Evolutionary conservation across 2,888 invertebrate species (phyloP).

Genomic region (Drosophila recens): DNA sequence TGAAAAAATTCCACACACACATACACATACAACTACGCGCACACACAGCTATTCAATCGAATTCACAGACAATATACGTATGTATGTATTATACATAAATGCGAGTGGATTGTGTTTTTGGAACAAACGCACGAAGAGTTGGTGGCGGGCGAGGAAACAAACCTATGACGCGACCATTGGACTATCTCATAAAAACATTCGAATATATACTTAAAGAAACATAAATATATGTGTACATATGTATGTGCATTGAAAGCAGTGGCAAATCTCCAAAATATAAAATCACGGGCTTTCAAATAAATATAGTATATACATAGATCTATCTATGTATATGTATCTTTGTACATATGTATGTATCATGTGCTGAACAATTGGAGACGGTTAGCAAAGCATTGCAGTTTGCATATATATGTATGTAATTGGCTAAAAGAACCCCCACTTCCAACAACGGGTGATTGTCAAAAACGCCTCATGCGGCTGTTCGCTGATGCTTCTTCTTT

Average conservation of each 20-base stretch:
- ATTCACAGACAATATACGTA: slow-evolving; percentile 53
- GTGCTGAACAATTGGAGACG: slow-evolving; percentile 47
- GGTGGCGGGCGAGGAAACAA: slow-evolving; percentile 35
- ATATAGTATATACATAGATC: slow-evolving; percentile 15
- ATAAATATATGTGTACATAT: slow-evolving; percentile 38
- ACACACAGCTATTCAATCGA: slow-evolving; percentile 58
- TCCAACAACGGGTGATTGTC: slow-evolving; percentile 50
- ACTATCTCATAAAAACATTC: slow-evolving; percentile 48
- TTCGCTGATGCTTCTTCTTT: slow-evolving; percentile 61
- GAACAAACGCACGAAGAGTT: slow-evolving; percentile 59
- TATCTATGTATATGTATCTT: slow-evolving; percentile 8
- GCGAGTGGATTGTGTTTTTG: slow-evolving; percentile 75
- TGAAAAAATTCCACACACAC: slow-evolving; percentile 81
- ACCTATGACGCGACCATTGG: slow-evolving; percentile 61
- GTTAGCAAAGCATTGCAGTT: slow-evolving; percentile 39
- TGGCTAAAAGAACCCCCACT: slow-evolving; percentile 45
- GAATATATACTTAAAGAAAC: slow-evolving; percentile 33
- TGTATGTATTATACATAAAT: slow-evolving; percentile 44
- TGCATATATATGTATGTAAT: slow-evolving; percentile 26
- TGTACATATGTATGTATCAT: slow-evolving; percentile 21
- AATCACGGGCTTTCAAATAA: slow-evolving; percentile 43
- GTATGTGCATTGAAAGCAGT: slow-evolving; percentile 18
- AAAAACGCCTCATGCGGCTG: slow-evolving; percentile 64
- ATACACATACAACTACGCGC: slow-evolving; percentile 38
- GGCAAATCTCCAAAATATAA: slow-evolving; percentile 25